phyloP scores from a whole-genome alignment of 2,113 vertebrate genomes.

The Odocoileus hemionus region DNA sequence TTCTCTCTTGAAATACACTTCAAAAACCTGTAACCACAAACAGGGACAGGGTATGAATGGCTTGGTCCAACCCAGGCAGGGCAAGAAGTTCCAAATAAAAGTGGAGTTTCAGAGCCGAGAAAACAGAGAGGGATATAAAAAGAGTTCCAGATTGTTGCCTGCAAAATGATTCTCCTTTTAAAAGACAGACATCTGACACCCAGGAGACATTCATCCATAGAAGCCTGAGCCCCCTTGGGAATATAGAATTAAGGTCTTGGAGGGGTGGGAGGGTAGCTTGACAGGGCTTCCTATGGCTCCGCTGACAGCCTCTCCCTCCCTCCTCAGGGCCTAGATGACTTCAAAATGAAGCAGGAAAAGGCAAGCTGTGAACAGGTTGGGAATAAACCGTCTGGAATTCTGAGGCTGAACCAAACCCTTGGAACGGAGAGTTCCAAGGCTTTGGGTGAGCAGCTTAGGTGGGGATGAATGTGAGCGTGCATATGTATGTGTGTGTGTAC shows the following conservation, averaged over 20 bases:
- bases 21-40: slow-evolving; percentile 61
- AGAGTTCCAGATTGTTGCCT: slow-evolving; percentile 52
- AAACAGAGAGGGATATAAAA: slow-evolving; percentile 60
- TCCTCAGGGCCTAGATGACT: slow-evolving; percentile 72
- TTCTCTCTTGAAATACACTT: slow-evolving; percentile 62
- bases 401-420: slow-evolving; percentile 46
- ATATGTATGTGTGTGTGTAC: background rate
- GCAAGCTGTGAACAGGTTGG: slow-evolving; percentile 74
- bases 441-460: background rate
- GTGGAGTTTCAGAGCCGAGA: slow-evolving; percentile 65
- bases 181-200: slow-evolving; percentile 76
- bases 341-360: slow-evolving; percentile 74
- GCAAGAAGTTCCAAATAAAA: slow-evolving; percentile 69
- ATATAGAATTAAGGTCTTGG: slow-evolving; percentile 63
- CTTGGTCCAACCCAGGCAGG: slow-evolving; percentile 54
- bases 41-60: slow-evolving; percentile 65
- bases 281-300: slow-evolving; percentile 31
- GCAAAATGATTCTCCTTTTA: slow-evolving; percentile 60
- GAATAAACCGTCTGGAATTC: slow-evolving; percentile 60
- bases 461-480: background rate
- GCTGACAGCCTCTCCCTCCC: slow-evolving; percentile 11
- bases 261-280: slow-evolving; percentile 65
- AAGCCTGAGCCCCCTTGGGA: slow-evolving; percentile 62
- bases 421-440: slow-evolving; percentile 61
- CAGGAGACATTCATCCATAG: slow-evolving; percentile 54